A percentile compares a stretch with the other conserved stretches of the same genome.
These are phyloP conservation scores for Pseudochromis fuscus DNA, from an alignment of 2,797 vertebrate genomes.

Conservation along the genomic window DNA sequence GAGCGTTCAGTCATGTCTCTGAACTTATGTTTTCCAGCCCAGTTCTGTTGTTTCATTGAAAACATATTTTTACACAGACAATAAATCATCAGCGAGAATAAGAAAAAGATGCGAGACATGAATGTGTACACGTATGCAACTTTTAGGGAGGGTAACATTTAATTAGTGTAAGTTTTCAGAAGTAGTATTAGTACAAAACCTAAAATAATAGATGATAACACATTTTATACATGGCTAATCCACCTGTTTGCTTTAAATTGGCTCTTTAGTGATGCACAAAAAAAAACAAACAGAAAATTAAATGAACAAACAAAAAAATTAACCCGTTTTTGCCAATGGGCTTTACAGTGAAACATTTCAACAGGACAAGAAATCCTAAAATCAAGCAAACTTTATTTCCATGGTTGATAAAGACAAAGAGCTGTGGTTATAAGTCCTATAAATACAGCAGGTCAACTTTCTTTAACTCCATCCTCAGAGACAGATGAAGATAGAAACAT, in stretches of 20 bases:
- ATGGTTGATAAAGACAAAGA: not conserved
- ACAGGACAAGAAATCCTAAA: too few relatives aligned
- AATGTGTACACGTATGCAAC: too few relatives aligned
- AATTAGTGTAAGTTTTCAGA: too few relatives aligned
- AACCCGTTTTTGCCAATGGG: too few relatives aligned
- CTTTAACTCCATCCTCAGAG: not conserved
- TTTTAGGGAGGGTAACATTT: too few relatives aligned
- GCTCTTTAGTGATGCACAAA: too few relatives aligned
- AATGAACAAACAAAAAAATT: not conserved
- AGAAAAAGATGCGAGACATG: not conserved
- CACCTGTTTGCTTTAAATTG: too few relatives aligned
- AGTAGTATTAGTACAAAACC: not conserved
- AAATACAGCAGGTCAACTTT: not conserved
- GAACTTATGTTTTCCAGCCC: not conserved
- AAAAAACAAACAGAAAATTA: not conserved
- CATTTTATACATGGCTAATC: not conserved
- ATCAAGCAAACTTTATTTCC: too few relatives aligned
- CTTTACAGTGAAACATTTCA: too few relatives aligned
- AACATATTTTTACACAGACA: not conserved
- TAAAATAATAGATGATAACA: not conserved
- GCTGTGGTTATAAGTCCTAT: not conserved
- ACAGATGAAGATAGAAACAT: not conserved
- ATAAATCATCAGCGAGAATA: not conserved
- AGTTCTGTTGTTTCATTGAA: not conserved
- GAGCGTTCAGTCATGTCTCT: conserved; percentile 45